Evolutionary conservation across 1,140 invertebrate genomes (phyloP).

Genomic region (Cyphomyrmex costatus): DNA sequence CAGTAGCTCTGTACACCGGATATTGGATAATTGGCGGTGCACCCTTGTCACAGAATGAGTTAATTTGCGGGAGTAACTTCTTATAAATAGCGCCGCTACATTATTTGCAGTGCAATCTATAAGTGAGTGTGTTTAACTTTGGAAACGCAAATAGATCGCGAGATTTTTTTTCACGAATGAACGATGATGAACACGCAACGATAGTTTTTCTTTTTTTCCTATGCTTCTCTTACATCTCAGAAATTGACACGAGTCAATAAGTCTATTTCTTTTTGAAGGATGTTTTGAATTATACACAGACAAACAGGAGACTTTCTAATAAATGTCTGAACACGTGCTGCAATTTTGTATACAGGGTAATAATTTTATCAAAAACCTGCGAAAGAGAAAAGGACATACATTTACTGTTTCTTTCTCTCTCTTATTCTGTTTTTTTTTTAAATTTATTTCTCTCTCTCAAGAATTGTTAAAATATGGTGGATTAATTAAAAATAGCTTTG

Average conservation of each 20-base stretch:
- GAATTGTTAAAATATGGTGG: no score
- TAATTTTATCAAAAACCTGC: no score
- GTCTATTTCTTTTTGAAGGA: no score
- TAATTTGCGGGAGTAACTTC: conserved; percentile 43
- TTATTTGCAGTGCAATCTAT: conserved; percentile 1
- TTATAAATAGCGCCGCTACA: conserved; percentile 30
- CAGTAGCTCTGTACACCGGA: conserved; percentile 56
- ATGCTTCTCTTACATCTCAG: background rate
- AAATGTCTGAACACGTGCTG: no score
- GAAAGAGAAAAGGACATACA: no score
- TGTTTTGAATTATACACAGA: no score
- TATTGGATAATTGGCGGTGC: conserved; percentile 61
- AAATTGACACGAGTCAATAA: background rate
- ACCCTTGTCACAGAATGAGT: conserved; percentile 56
- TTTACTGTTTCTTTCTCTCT: no score
- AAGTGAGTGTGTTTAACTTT: background rate
- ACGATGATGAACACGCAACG: conserved; percentile 18
- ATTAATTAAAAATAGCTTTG: no score
- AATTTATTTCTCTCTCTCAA: no score
- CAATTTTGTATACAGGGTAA: no score
- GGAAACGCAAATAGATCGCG: background rate
- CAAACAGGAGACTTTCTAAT: no score
- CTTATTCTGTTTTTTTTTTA: no score
- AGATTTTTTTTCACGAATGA: background rate
- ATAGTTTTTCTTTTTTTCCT: background rate